phyloP scores from a whole-genome alignment of 2,113 vertebrate species.

The Ceyx margarethae region DNA sequence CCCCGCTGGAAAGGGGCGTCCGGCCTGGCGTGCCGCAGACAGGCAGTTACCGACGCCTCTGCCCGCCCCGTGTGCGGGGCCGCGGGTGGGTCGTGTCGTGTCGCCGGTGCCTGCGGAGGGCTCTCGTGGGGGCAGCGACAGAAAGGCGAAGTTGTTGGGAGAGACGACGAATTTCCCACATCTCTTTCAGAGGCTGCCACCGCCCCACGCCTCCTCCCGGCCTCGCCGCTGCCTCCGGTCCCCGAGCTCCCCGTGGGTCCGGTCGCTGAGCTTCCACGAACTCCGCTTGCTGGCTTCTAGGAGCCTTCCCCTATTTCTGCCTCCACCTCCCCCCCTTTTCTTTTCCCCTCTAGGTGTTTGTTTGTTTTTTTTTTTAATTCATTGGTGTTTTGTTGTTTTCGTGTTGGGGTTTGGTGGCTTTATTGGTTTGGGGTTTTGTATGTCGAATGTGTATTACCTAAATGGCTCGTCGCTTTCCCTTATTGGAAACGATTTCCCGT shows the following conservation, averaged over 20 bases:
- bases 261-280: background rate
- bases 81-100: background rate
- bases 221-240: background rate
- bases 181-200: background rate
- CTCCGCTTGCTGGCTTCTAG: background rate
- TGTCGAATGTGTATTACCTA: conserved; percentile 55
- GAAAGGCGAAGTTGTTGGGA: background rate
- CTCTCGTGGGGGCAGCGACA: background rate
- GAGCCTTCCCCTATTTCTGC: background rate
- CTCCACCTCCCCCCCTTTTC: fast-evolving
- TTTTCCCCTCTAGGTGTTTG: too few species aligned
- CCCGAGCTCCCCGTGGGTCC: background rate
- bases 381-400: too few species aligned
- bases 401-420: too few species aligned
- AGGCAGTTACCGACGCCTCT: too few species aligned
- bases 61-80: background rate
- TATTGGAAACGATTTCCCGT: conserved; percentile 16
- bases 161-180: background rate
- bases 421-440: background rate
- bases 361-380: too few species aligned
- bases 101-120: background rate
- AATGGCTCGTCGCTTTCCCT: conserved; percentile 1
- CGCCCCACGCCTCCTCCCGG: background rate
- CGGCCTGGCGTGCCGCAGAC: background rate
- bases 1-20: background rate